phyloP scores from a whole-genome alignment of 2,888 invertebrate species.

The Saturnia pavonia region DNA sequence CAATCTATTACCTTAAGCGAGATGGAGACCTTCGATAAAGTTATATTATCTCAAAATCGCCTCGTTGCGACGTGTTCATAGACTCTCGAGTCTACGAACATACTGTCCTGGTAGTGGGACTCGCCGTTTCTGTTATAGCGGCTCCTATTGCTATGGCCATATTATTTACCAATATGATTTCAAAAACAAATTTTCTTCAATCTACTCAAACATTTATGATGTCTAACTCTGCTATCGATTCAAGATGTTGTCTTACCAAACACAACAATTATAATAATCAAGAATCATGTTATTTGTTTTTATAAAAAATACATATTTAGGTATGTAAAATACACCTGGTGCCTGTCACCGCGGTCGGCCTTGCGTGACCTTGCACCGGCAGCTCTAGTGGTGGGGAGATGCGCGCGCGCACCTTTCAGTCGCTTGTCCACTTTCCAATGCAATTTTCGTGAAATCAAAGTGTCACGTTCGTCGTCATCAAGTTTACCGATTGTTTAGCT shows the following conservation, averaged over 20 bases:
- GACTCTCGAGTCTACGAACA: neutral
- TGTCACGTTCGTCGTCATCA: neutral
- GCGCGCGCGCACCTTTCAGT: conserved; percentile 1
- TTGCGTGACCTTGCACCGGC: conserved; percentile 46
- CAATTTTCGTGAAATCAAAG: neutral
- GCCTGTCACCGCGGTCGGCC: conserved; percentile 33
- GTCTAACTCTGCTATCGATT: neutral
- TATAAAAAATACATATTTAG: neutral
- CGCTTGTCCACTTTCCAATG: neutral
- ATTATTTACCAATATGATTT: neutral
- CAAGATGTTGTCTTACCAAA: no score
- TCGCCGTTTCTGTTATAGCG: neutral
- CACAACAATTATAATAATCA: no score
- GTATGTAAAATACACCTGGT: neutral
- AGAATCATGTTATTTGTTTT: neutral
- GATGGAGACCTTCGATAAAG: neutral
- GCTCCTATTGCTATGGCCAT: neutral
- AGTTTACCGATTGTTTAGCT: neutral
- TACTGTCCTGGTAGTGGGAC: neutral
- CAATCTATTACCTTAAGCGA: neutral
- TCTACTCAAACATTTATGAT: no score
- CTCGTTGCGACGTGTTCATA: neutral
- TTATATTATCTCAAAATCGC: neutral
- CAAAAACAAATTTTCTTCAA: no score
- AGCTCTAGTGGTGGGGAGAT: conserved; percentile 14